Evolutionary conservation across 2,797 vertebrate genomes (phyloP).

Genomic region (Champsocephalus esox): DNA sequence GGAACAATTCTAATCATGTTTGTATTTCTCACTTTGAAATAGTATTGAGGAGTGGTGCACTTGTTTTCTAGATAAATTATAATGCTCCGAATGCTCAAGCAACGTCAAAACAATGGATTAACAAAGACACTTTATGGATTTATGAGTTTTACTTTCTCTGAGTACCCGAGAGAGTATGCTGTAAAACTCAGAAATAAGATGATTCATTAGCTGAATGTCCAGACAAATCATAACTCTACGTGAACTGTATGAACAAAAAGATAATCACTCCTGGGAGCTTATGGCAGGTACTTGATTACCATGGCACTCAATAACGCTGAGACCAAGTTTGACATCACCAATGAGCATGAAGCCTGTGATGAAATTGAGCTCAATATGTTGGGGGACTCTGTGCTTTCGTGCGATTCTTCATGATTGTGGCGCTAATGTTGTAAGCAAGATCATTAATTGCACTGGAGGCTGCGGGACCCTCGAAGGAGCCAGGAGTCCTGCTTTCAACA

Average conservation of each 20-base stretch:
- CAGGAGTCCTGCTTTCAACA: conserved; percentile 40
- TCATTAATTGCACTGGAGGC: conserved; percentile 72
- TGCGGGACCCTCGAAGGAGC: conserved; percentile 43
- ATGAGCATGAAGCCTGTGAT: conserved; percentile 66
- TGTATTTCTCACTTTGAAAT: conserved; percentile 20
- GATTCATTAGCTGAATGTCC: conserved; percentile 30
- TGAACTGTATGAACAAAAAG: conserved; percentile 34
- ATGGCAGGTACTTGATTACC: conserved; percentile 61
- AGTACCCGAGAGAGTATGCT: background rate
- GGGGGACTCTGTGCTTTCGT: conserved; percentile 50
- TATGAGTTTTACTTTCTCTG: conserved; percentile 5
- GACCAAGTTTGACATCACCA: conserved; percentile 64
- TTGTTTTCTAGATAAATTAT: background rate
- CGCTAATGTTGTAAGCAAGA: conserved; percentile 70
- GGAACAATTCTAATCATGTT: conserved; percentile 4
- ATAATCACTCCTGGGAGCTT: conserved; percentile 48
- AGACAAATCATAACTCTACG: conserved; percentile 26
- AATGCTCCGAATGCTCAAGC: conserved; percentile 2
- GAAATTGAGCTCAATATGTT: conserved; percentile 72
- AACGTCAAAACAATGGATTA: conserved; percentile 26
- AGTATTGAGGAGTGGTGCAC: background rate
- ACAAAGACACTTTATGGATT: conserved; percentile 8
- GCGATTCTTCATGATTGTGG: conserved; percentile 72
- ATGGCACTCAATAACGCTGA: conserved; percentile 59
- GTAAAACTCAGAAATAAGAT: conserved; percentile 20